A percentile compares a stretch with the other conserved stretches of the same genome.
phyloP scores from a whole-genome alignment of 2,888 invertebrate species.

The Eurytoma adleriae region DNA sequence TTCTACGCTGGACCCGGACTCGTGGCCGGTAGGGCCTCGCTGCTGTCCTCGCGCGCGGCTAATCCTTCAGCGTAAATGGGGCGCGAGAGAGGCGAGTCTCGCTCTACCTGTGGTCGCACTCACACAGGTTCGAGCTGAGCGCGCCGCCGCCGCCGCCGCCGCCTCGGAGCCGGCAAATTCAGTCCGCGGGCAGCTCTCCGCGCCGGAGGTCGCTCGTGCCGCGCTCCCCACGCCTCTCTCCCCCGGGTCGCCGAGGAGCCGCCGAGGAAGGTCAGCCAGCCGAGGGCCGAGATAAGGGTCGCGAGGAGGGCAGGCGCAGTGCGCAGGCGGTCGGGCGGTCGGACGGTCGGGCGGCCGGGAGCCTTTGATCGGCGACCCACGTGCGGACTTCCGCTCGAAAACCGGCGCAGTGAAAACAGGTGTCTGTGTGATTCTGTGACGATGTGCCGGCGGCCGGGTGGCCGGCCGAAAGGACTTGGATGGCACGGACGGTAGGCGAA shows the following conservation, averaged over 20 bases:
- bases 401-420: not conserved
- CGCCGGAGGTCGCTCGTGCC: slow-evolving; percentile 57
- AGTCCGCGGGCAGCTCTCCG: slow-evolving; percentile 73
- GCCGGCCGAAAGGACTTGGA: too few species aligned
- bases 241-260: too few species aligned
- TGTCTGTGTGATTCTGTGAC: not conserved
- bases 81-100: slow-evolving; percentile 57
- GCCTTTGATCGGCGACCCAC: too few species aligned
- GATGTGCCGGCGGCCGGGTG: too few species aligned
- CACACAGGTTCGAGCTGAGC: slow-evolving; percentile 10
- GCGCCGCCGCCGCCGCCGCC: slow-evolving; percentile 54
- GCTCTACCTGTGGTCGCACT: slow-evolving; percentile 60
- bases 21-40: slow-evolving; percentile 2
- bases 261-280: too few species aligned
- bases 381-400: not conserved
- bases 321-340: too few species aligned
- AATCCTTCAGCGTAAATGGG: slow-evolving; percentile 55
- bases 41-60: slow-evolving; percentile 17
- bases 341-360: too few species aligned
- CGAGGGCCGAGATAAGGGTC: too few species aligned
- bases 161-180: slow-evolving; percentile 63
- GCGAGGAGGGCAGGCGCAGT: not conserved
- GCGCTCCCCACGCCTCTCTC: not conserved
- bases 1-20: too few species aligned
- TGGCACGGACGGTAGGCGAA: not conserved